phyloP scores from a whole-genome alignment of 2,888 invertebrate species.

The Luperina testacea region DNA sequence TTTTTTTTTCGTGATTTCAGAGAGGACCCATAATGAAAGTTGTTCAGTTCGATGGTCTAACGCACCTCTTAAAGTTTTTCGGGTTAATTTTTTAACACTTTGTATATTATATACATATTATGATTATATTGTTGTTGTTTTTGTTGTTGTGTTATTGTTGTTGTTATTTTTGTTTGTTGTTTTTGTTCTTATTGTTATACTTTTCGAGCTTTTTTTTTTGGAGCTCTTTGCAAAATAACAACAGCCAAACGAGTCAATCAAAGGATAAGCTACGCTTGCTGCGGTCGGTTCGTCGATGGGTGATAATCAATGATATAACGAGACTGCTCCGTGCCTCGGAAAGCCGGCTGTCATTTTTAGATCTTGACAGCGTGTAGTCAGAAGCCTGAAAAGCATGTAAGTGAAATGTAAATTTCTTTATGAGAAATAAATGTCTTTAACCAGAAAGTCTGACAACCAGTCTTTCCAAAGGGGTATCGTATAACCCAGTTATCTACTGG shows the following conservation, averaged over 20 bases:
- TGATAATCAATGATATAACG: background rate
- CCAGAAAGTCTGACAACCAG: background rate
- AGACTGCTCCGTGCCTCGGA: background rate
- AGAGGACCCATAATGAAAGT: too few relatives aligned
- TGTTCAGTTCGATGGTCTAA: too few relatives aligned
- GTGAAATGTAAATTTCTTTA: too few relatives aligned
- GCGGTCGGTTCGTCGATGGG: background rate
- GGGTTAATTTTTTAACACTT: too few relatives aligned
- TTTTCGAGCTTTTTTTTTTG: background rate
- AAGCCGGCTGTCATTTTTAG: background rate
- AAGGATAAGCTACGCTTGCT: background rate
- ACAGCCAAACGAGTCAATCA: background rate
- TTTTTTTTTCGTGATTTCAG: too few relatives aligned
- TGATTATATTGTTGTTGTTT: conserved; percentile 39
- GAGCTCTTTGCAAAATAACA: too few relatives aligned
- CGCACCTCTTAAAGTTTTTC: too few relatives aligned
- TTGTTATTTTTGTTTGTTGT: too few relatives aligned
- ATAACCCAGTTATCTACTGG: background rate
- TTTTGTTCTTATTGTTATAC: too few relatives aligned
- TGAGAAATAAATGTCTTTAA: too few relatives aligned
- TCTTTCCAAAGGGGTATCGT: background rate
- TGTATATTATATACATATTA: background rate
- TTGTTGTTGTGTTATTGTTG: too few relatives aligned
- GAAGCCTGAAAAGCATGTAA: too few relatives aligned
- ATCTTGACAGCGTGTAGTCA: background rate